These are phyloP conservation scores for Polypterus bichir DNA, from an alignment of 2,113 vertebrate species.

Conservation along the genomic window DNA sequence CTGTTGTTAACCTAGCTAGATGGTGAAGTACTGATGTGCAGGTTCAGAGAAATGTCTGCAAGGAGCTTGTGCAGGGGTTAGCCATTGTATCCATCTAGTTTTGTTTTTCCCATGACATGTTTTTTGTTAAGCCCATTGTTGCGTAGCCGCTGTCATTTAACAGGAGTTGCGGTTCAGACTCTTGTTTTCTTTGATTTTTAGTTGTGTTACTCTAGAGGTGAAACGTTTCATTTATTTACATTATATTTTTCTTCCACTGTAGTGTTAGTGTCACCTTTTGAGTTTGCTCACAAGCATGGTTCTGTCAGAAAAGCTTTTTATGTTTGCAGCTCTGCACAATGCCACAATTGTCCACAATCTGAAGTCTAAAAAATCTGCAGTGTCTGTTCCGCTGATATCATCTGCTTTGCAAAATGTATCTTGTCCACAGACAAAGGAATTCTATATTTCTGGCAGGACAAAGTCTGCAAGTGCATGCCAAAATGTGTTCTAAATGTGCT, in stretches of 20 bases:
- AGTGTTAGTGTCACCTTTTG: conserved; percentile 32
- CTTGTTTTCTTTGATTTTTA: conserved; percentile 21
- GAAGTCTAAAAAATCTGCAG: conserved; percentile 21
- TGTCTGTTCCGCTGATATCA: conserved; percentile 43
- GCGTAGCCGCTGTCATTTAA: background rate
- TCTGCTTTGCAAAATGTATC: conserved; percentile 42
- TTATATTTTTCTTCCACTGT: conserved; percentile 34
- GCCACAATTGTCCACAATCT: background rate
- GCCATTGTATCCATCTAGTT: background rate
- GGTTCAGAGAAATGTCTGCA: too few relatives aligned
- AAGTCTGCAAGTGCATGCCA: conserved; percentile 53
- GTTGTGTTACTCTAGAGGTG: conserved; percentile 29
- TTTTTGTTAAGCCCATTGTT: conserved; percentile 1
- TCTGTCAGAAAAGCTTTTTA: conserved; percentile 49
- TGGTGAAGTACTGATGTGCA: too few relatives aligned
- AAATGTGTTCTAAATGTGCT: conserved; percentile 40
- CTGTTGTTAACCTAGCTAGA: too few relatives aligned
- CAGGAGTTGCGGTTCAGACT: background rate
- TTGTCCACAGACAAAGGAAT: conserved; percentile 4
- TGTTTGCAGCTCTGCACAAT: conserved; percentile 46
- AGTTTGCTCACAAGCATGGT: conserved; percentile 38
- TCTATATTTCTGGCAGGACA: conserved; percentile 30
- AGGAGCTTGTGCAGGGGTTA: too few relatives aligned
- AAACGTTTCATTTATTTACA: conserved; percentile 17
- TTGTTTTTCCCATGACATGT: background rate